Evolutionary conservation across 2,113 vertebrate species (phyloP).

Genomic region (Danionella cerebrum): DNA sequence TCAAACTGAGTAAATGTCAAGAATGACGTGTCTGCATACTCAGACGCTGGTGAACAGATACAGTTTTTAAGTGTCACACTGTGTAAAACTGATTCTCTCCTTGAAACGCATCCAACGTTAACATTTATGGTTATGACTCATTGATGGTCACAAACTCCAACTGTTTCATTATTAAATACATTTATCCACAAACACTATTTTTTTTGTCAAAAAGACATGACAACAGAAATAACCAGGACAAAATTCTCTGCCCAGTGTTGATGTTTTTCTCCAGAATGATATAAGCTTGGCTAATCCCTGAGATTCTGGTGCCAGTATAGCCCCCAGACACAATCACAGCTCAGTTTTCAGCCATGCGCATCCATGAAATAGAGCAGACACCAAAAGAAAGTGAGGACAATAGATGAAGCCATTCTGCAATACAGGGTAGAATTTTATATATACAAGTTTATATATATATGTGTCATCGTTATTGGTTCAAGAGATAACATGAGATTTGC

Average conservation of each 20-base stretch:
- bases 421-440: background rate
- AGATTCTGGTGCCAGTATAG: background rate
- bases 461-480: no score
- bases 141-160: background rate
- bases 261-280: background rate
- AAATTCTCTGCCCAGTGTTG: background rate
- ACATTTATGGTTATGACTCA: background rate
- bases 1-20: slow-evolving; percentile 27
- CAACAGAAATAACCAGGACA: background rate
- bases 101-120: background rate
- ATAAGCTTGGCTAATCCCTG: background rate
- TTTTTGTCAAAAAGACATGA: background rate
- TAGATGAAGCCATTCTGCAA: background rate
- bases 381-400: background rate
- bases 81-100: background rate
- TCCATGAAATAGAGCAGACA: slow-evolving; percentile 2
- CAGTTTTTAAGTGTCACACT: background rate
- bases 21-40: slow-evolving; percentile 19
- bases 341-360: slow-evolving; percentile 4
- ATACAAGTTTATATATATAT: no score
- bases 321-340: slow-evolving; percentile 15
- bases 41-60: background rate
- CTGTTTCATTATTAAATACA: no score
- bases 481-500: no score
- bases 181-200: no score